Percentiles rank a stretch among this genome's conserved stretches.
Conservation (phyloP, 2,888 invertebrate genomes). For the Amphipyra tragopoginis region DNA sequence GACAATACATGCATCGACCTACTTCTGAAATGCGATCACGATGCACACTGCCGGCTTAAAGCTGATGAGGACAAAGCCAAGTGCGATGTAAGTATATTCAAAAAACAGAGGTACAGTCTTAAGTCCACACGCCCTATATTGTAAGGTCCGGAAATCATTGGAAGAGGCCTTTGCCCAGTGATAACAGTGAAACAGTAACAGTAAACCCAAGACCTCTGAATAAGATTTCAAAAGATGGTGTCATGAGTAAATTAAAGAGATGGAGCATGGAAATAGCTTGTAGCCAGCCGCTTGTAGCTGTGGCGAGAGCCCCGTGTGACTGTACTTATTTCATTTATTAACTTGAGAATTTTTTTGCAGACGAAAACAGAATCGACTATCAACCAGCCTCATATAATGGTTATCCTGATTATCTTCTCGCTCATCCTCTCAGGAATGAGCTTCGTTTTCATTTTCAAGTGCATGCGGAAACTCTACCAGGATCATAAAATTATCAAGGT, state of each 20-base stretch:
- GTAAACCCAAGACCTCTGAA: too few species aligned
- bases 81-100: constrained; percentile 78
- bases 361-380: constrained; percentile 85
- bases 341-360: constrained; percentile 72
- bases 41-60: constrained; percentile 94
- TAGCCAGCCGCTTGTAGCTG: too few species aligned
- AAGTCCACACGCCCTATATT: too few species aligned
- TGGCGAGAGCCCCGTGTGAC: too few species aligned
- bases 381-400: constrained; percentile 92
- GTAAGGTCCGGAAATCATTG: too few species aligned
- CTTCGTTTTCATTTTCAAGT: constrained; percentile 96
- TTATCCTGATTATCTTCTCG: constrained; percentile 96
- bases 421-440: constrained; percentile 96
- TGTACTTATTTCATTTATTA: not conserved
- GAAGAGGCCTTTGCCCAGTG: too few species aligned
- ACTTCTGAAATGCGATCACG: constrained; percentile 92
- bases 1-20: constrained; percentile 95
- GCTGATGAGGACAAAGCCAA: constrained; percentile 92
- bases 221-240: too few species aligned
- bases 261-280: too few species aligned
- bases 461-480: constrained; percentile 95
- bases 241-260: too few species aligned
- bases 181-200: too few species aligned
- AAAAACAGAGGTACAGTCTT: too few species aligned
- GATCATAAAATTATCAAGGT: constrained; percentile 97